These are phyloP conservation scores for Equus quagga DNA, from an alignment of 2,113 vertebrate genomes.

Conservation along the genomic window DNA sequence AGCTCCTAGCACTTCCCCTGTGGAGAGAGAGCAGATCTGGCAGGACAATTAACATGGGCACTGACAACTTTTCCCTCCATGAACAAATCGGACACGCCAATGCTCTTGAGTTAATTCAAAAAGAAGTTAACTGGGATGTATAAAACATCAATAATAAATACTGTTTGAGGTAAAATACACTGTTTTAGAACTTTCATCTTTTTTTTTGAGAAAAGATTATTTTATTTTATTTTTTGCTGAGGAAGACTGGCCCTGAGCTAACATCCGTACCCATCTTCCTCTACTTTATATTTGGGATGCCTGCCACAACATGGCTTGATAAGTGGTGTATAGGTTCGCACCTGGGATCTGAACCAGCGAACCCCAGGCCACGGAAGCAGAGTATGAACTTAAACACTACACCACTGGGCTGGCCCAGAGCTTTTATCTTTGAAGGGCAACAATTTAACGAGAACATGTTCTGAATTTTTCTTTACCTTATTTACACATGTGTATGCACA, in stretches of 20 bases:
- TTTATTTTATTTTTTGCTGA: too few species aligned
- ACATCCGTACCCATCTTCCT: too few species aligned
- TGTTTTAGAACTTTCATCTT: slow-evolving; percentile 8
- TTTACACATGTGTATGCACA: too few species aligned
- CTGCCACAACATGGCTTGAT: too few species aligned
- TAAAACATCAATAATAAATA: not conserved
- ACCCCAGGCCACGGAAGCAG: too few species aligned
- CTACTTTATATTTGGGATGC: too few species aligned
- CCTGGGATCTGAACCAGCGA: too few species aligned
- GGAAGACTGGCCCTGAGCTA: too few species aligned
- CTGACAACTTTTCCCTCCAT: slow-evolving; percentile 39
- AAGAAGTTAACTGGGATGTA: slow-evolving; percentile 40
- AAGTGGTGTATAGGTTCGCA: too few species aligned
- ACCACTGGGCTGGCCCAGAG: too few species aligned
- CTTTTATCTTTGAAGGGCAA: not conserved
- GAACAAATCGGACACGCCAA: not conserved
- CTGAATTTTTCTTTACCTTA: not conserved
- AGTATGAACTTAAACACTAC: too few species aligned
- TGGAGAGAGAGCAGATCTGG: slow-evolving; percentile 27
- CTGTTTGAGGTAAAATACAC: not conserved
- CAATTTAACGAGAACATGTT: not conserved
- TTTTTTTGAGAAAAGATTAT: not conserved
- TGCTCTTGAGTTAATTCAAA: not conserved
- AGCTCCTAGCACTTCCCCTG: not conserved
- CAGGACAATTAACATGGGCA: not conserved